These are phyloP conservation scores for Sussaba pulchella DNA, from an alignment of 2,888 invertebrate species.

Conservation along the genomic window DNA sequence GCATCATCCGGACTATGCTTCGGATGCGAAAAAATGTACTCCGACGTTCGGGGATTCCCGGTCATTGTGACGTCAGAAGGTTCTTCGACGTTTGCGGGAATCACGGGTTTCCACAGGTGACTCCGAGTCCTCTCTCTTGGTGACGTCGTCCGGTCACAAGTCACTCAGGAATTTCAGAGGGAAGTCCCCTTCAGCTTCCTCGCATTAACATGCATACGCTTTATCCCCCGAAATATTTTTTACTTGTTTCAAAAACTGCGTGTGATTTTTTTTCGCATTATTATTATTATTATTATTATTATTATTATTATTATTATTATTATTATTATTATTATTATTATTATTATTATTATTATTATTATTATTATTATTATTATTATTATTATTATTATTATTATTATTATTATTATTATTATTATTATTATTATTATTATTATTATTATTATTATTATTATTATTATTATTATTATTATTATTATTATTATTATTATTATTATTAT, in stretches of 20 bases:
- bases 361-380: no score
- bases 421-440: no score
- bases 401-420: no score
- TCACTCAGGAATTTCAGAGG: background rate
- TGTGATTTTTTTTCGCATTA: background rate
- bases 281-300: no score
- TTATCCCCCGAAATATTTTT: conserved; percentile 4
- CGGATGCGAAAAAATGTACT: background rate
- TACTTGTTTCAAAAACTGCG: background rate
- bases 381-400: no score
- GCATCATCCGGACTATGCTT: background rate
- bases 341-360: no score
- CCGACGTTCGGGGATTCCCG: conserved; percentile 13
- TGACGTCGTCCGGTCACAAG: background rate
- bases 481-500: no score
- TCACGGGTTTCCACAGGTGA: conserved; percentile 14
- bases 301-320: no score
- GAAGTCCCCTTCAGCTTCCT: background rate
- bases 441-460: no score
- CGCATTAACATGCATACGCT: background rate
- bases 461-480: no score
- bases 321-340: no score
- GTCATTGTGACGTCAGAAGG: background rate
- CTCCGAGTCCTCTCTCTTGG: background rate
- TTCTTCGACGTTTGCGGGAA: conserved; percentile 8